Conservation (phyloP, 2,113 vertebrate genomes). For the Isichthys henryi region DNA sequence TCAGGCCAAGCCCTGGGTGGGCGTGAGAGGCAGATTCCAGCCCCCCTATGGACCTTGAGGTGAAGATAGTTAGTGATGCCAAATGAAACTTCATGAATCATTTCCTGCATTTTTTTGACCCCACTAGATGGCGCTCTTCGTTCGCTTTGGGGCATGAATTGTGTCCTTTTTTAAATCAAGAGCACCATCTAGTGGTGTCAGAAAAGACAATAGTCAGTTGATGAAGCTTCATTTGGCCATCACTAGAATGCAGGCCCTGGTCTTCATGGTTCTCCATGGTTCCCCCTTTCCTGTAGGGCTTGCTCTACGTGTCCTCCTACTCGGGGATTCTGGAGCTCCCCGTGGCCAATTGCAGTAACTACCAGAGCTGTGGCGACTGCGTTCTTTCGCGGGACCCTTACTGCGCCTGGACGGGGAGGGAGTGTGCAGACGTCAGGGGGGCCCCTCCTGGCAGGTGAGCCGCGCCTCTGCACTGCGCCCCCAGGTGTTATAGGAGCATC, state of each 20-base stretch:
- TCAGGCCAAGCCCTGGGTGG: not conserved
- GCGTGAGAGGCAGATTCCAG: not conserved
- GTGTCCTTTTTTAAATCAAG: not conserved
- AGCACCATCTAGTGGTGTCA: not conserved
- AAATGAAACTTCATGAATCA: not conserved
- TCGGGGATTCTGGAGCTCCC: constrained; percentile 74
- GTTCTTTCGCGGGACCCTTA: constrained; percentile 88
- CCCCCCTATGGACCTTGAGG: not conserved
- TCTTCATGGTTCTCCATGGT: not conserved
- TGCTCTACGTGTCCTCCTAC: constrained; percentile 76
- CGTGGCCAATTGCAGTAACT: constrained; percentile 84
- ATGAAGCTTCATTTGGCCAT: not conserved
- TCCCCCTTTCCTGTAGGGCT: constrained; percentile 56
- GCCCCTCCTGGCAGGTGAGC: constrained; percentile 49
- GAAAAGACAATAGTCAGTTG: not conserved
- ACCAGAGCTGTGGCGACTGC: constrained; percentile 86
- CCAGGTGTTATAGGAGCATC: not conserved
- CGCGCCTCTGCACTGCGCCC: not conserved
- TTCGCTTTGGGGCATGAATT: too few relatives aligned
- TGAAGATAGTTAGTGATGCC: not conserved
- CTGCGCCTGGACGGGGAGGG: constrained; percentile 74
- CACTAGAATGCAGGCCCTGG: not conserved
- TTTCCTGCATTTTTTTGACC: too few relatives aligned
- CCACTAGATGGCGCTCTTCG: too few relatives aligned
- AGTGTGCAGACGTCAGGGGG: constrained; percentile 58